Evolutionary conservation across 2,888 invertebrate genomes (phyloP).

Genomic region (Exephanes ischioxanthus): DNA sequence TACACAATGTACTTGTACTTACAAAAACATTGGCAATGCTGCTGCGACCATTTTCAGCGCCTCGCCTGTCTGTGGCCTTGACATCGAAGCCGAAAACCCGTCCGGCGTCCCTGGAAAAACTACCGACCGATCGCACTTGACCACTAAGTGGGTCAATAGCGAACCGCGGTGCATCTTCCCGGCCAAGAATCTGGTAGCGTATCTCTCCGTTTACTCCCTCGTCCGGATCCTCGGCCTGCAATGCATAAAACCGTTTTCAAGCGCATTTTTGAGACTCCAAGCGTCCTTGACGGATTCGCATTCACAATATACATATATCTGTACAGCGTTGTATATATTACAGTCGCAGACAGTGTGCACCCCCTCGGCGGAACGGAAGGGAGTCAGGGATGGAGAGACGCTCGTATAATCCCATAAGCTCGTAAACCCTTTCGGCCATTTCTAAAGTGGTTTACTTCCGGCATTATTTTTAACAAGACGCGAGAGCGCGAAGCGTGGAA

Average conservation of each 20-base stretch:
- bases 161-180: constrained; percentile 91
- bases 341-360: neutral
- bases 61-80: constrained; percentile 93
- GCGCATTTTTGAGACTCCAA: constrained; percentile 46
- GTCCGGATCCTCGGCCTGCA: constrained; percentile 91
- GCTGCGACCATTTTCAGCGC: constrained; percentile 93
- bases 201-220: constrained; percentile 92
- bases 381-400: neutral
- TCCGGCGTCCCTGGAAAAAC: constrained; percentile 90
- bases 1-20: constrained; percentile 83
- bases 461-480: constrained; percentile 36
- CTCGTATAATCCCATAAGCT: constrained; percentile 59
- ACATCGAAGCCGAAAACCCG: constrained; percentile 94
- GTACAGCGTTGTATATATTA: neutral
- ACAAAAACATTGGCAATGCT: constrained; percentile 95
- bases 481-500: neutral
- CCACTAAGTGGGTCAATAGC: constrained; percentile 92
- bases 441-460: constrained; percentile 1
- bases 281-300: constrained; percentile 53
- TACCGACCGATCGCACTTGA: constrained; percentile 90
- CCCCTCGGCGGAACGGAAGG: neutral
- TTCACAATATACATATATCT: constrained; percentile 28
- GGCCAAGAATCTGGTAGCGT: constrained; percentile 91
- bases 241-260: constrained; percentile 40
- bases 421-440: constrained; percentile 21